phyloP scores from a whole-genome alignment of 2,797 vertebrate genomes.

The Orientallactaga sibirica region DNA sequence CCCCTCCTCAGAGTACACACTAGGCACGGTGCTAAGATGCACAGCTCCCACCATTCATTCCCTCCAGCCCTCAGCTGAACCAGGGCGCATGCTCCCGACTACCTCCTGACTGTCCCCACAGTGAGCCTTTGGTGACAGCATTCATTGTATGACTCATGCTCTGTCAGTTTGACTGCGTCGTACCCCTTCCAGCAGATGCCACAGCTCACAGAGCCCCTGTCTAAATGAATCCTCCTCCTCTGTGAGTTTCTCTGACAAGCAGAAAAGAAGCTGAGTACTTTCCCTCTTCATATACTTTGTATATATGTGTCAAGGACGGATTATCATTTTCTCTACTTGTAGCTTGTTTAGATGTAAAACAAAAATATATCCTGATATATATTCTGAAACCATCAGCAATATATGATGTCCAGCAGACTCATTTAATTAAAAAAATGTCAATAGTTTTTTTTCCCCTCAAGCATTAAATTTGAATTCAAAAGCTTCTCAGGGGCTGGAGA shows the following conservation, averaged over 20 bases:
- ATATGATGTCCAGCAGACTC: neutral
- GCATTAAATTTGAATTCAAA: neutral
- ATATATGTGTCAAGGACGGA: neutral
- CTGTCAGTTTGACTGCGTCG: neutral
- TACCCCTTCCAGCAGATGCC: neutral
- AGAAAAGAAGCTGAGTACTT: neutral
- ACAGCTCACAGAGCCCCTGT: neutral
- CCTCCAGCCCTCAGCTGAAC: neutral
- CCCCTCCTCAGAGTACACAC: neutral
- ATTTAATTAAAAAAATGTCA: slow-evolving; percentile 44
- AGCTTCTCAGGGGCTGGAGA: neutral
- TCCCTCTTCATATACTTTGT: neutral
- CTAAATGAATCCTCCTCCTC: slow-evolving; percentile 41
- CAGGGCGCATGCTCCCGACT: neutral
- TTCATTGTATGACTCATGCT: too few relatives aligned
- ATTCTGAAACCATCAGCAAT: too few relatives aligned
- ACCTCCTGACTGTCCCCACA: neutral
- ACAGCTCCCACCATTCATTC: slow-evolving; percentile 5
- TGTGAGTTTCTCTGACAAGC: neutral
- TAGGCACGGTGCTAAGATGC: neutral
- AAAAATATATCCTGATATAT: neutral
- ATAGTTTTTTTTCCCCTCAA: neutral
- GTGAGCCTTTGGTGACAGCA: neutral
- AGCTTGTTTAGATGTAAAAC: slow-evolving; percentile 10
- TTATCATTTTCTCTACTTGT: slow-evolving; percentile 22